Evolutionary conservation across 2,888 invertebrate species (phyloP).

Genomic region (Scaptomyza polygonia): DNA sequence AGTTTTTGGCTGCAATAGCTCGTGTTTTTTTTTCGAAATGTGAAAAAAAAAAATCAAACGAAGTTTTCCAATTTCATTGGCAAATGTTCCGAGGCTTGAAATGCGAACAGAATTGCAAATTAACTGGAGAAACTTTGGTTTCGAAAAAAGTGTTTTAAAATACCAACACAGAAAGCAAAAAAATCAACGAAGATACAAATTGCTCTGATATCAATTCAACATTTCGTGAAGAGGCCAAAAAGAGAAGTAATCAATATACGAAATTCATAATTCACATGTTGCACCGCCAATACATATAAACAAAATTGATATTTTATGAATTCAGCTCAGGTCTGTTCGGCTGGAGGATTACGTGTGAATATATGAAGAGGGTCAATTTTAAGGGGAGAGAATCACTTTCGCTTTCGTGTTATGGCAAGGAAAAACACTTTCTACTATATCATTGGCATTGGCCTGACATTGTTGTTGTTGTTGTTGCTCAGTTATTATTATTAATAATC

Average conservation of each 20-base stretch:
- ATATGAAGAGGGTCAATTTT: conserved; percentile 1
- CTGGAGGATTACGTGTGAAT: conserved; percentile 5
- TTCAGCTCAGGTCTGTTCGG: conserved; percentile 58
- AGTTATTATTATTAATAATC: conserved; percentile 61
- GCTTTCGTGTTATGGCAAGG: conserved; percentile 57
- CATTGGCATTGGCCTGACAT: conserved; percentile 43
- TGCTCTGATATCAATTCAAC: conserved; percentile 48
- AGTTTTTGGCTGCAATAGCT: conserved; percentile 47
- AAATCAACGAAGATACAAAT: conserved; percentile 1
- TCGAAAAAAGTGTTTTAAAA: conserved; percentile 14
- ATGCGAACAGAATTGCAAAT: conserved; percentile 73
- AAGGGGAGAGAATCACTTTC: conserved; percentile 63
- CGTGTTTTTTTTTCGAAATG: conserved; percentile 37
- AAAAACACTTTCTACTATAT: conserved; percentile 75
- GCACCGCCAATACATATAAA: conserved; percentile 19
- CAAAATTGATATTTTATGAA: conserved; percentile 41
- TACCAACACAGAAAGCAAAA: conserved; percentile 6
- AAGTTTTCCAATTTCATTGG: conserved; percentile 74
- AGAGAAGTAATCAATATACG: conserved; percentile 62
- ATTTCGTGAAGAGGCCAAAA: conserved; percentile 49
- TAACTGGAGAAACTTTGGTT: conserved; percentile 64
- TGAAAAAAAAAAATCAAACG: conserved; percentile 24
- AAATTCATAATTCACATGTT: conserved; percentile 70
- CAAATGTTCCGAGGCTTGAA: conserved; percentile 35
- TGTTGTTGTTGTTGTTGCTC: conserved; percentile 27